Evolutionary conservation across 1,140 invertebrate genomes (phyloP).

Genomic region (Magallana gigas): DNA sequence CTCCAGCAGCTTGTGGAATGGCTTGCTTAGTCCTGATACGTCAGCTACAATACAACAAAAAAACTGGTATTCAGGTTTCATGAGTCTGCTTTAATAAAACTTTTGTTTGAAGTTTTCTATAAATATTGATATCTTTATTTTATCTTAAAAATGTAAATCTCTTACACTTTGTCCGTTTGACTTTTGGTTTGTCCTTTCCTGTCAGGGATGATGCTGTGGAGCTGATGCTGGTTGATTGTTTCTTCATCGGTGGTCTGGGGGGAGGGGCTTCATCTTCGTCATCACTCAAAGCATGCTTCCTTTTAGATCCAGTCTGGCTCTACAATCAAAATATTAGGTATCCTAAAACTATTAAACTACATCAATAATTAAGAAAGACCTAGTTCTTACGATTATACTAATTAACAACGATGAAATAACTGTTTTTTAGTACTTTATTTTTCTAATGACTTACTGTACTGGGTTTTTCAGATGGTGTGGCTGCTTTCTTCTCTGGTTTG

Average conservation of each 20-base stretch:
- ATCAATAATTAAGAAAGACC: too few relatives aligned
- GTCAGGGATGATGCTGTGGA: conserved; percentile 61
- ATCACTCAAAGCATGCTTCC: conserved; percentile 64
- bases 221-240: conserved; percentile 70
- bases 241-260: conserved; percentile 62
- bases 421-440: too few relatives aligned
- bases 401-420: too few relatives aligned
- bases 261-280: conserved; percentile 57
- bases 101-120: too few relatives aligned
- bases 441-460: conserved; percentile 18
- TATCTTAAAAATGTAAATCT: neutral
- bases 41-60: neutral
- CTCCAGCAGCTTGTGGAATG: conserved; percentile 80
- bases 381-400: too few relatives aligned
- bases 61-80: neutral
- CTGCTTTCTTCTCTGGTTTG: conserved; percentile 6
- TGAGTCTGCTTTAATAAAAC: too few relatives aligned
- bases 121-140: too few relatives aligned
- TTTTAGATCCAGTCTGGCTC: conserved; percentile 47
- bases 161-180: conserved; percentile 73
- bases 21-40: conserved; percentile 48
- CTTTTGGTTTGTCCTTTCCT: conserved; percentile 51
- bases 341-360: too few relatives aligned
- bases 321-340: neutral
- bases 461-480: conserved; percentile 12